These are phyloP conservation scores for human (Homo sapiens) DNA, from an alignment of 2,113 vertebrate species.

Conservation along the genomic window DNA sequence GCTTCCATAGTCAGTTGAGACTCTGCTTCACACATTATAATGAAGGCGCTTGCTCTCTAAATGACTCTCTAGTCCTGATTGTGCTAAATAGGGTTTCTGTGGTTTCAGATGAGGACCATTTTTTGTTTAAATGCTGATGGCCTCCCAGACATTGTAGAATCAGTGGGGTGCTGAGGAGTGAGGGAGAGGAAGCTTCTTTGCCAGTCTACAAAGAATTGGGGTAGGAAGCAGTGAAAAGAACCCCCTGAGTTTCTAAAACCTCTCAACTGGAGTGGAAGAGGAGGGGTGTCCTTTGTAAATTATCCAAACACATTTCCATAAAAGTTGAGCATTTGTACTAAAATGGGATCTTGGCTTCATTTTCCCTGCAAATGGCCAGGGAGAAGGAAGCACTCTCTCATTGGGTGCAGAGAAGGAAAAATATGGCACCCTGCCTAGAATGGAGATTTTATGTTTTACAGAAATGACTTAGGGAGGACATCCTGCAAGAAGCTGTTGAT, in stretches of 20 bases:
- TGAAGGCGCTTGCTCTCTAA: slow-evolving; percentile 28
- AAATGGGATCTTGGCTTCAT: slow-evolving; percentile 42
- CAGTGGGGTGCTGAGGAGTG: neutral
- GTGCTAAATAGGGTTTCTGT: neutral
- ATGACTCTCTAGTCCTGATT: neutral
- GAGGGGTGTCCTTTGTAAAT: slow-evolving; percentile 5
- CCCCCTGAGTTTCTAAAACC: neutral
- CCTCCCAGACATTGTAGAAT: neutral
- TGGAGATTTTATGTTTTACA: slow-evolving; percentile 57
- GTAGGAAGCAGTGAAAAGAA: neutral
- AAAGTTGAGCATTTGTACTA: neutral
- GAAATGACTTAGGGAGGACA: slow-evolving; percentile 4
- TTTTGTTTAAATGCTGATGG: neutral
- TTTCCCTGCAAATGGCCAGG: slow-evolving; percentile 38
- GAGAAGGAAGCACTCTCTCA: neutral
- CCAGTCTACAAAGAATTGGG: neutral
- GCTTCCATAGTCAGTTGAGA: slow-evolving; percentile 11
- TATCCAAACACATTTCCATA: neutral
- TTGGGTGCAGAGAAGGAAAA: slow-evolving; percentile 45
- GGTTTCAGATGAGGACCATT: neutral
- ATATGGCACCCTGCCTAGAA: slow-evolving; percentile 57
- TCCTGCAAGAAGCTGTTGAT: slow-evolving; percentile 57
- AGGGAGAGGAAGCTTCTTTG: neutral
- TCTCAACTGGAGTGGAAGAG: neutral
- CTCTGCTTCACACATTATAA: slow-evolving; percentile 29